Percentiles rank a stretch among this genome's conserved stretches.
These are phyloP conservation scores for Cremastinae sp. DNA, from an alignment of 2,888 invertebrate species.

Conservation along the genomic window DNA sequence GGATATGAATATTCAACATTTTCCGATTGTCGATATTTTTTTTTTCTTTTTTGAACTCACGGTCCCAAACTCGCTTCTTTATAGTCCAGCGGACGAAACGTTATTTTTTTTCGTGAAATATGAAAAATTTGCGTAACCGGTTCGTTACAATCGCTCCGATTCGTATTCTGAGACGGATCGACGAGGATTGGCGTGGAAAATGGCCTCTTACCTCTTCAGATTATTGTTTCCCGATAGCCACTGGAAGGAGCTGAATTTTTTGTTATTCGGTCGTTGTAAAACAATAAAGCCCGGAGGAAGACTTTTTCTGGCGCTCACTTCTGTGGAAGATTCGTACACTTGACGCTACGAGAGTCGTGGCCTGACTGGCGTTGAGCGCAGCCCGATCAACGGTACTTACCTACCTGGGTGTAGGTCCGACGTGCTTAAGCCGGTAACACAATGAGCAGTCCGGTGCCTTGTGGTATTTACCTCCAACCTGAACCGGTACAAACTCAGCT, in stretches of 20 bases:
- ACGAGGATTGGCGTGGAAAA: neutral
- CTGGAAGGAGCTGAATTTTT: conserved; percentile 5
- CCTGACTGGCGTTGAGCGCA: conserved; percentile 73
- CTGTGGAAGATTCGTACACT: conserved; percentile 67
- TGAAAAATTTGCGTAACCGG: neutral
- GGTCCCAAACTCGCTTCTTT: no score
- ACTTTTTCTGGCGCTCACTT: conserved; percentile 31
- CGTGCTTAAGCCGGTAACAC: conserved; percentile 67
- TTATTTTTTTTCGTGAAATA: neutral
- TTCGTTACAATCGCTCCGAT: neutral
- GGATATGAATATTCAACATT: neutral
- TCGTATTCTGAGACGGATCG: neutral
- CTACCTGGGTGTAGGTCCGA: conserved; percentile 69
- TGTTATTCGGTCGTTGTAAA: no score
- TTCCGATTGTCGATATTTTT: no score
- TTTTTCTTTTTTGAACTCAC: no score
- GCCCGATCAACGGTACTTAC: conserved; percentile 77
- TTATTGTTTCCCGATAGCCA: conserved; percentile 17
- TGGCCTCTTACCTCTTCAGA: conserved; percentile 46
- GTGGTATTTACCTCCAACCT: conserved; percentile 57
- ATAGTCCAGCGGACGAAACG: neutral
- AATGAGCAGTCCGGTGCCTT: conserved; percentile 65
- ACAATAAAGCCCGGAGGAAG: conserved; percentile 26
- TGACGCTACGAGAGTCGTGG: conserved; percentile 74
- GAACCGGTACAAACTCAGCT: conserved; percentile 61